Evolutionary conservation across 2,888 invertebrate species (phyloP).

Genomic region (Branchinecta sandiegonensis): DNA sequence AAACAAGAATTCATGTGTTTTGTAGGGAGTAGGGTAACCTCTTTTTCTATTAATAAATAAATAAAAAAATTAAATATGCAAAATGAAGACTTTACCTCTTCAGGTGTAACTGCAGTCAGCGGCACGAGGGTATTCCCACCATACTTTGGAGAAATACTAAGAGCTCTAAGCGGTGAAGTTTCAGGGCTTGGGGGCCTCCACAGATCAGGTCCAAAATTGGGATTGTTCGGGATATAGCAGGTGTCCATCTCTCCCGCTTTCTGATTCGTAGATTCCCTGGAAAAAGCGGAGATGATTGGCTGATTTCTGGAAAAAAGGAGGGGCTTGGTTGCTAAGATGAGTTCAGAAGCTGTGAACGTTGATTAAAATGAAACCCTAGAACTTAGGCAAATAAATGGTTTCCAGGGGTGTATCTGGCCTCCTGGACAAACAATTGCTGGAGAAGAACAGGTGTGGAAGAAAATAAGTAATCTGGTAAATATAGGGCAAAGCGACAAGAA

Average conservation of each 20-base stretch:
- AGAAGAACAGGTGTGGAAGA: too few species aligned
- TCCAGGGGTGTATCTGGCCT: background rate
- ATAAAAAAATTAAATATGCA: too few species aligned
- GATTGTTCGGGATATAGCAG: slow-evolving; percentile 51
- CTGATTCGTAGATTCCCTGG: background rate
- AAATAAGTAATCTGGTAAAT: too few species aligned
- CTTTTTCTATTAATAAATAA: too few species aligned
- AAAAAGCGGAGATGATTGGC: background rate
- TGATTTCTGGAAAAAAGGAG: background rate
- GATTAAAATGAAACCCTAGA: slow-evolving; percentile 16
- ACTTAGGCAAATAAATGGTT: slow-evolving; percentile 3
- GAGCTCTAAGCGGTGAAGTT: background rate
- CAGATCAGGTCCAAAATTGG: slow-evolving; percentile 43
- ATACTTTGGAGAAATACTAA: slow-evolving; percentile 5
- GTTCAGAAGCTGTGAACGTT: slow-evolving; percentile 11
- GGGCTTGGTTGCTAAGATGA: slow-evolving; percentile 6
- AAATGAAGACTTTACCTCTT: background rate
- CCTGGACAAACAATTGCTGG: too few species aligned
- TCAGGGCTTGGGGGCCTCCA: slow-evolving; percentile 15
- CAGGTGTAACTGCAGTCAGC: background rate
- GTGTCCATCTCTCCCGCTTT: slow-evolving; percentile 37
- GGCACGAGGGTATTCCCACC: slow-evolving; percentile 10
- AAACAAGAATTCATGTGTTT: too few species aligned
- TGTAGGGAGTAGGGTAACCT: too few species aligned
- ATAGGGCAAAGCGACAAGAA: too few species aligned